Evolutionary conservation across 1,140 invertebrate genomes (phyloP).

Genomic region (Bombyx mandarina): DNA sequence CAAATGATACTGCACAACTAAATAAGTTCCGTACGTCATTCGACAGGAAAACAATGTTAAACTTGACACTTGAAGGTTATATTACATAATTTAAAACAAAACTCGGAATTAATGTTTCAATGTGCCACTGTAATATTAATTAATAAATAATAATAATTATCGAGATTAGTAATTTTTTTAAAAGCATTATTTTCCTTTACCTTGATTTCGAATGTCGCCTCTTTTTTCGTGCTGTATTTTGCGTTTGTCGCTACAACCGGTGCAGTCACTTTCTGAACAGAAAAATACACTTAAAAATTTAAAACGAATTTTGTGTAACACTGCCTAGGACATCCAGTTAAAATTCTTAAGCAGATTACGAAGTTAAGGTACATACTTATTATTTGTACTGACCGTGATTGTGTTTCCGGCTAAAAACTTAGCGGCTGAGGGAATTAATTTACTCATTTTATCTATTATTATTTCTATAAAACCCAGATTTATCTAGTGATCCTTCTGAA

Average conservation of each 20-base stretch:
- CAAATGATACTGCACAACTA: not conserved
- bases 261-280: constrained; percentile 48
- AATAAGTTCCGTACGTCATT: not conserved
- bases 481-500: constrained; percentile 28
- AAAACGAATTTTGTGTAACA: not conserved
- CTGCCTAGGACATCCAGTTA: not conserved
- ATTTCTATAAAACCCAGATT: constrained; percentile 52
- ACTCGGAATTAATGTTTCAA: not conserved
- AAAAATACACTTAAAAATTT: constrained; percentile 10
- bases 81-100: constrained; percentile 57
- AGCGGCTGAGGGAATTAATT: constrained; percentile 47
- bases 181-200: constrained; percentile 38
- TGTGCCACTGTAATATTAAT: not conserved
- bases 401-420: constrained; percentile 41
- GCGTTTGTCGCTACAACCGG: constrained; percentile 60
- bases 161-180: not conserved
- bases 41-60: constrained; percentile 27
- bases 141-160: not conserved
- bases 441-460: constrained; percentile 50
- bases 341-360: too few relatives aligned
- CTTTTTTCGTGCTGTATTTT: constrained; percentile 75
- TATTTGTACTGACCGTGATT: constrained; percentile 32
- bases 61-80: constrained; percentile 64
- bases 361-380: not conserved
- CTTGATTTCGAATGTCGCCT: constrained; percentile 82